Evolutionary conservation across 2,888 invertebrate species (phyloP), one percentile per base, ranked within the genome.

Genomic region (Lasioglossum calceatum): DNA sequence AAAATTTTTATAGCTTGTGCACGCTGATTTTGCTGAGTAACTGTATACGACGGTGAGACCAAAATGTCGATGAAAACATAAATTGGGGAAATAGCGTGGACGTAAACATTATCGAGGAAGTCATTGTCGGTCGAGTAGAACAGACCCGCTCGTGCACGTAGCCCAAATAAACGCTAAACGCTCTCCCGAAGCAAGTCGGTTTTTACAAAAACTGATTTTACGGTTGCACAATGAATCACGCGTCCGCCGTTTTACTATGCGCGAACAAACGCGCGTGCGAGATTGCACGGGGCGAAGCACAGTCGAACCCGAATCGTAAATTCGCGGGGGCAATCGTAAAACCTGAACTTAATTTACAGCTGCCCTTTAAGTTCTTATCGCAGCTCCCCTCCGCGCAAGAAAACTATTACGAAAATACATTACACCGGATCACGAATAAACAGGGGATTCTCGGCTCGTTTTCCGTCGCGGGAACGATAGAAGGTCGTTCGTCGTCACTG

Each of bases 261-360:
- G 27, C 27, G 61, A 61, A 61, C 61, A 61, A 61, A 61, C 61
- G 61, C 27, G 61, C 27, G 50, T 8, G 61, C 27, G 27, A 61
- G 61, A 61, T 61, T 27, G 27, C 61, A 27, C 27, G 27, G 5
- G 14, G 61, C 61, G 5, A 27, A 61, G 10, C 61, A 32, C 61
- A 61, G 27, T 61, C 61, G 61, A 61, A 71, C 39, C 42, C 32
- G 39, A 71, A 71, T 42, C 71, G 42, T 71, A 39, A 61, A 61
- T 61, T 61, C 61, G 39, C 42, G 74, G 42, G 23, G 47, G 44
- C n/a, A 50, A 27, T 27, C 36, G 47, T 74, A 44, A 27, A 27
- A 27, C 42, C 47, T 67, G 61, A 61, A 61, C 61, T 61, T 61
- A 61, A 61, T 61, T 61, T 61, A 61, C 61, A 61, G 61, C 61